phyloP scores from a whole-genome alignment of 1,140 invertebrate genomes.

The Sminthurinus signatus region DNA sequence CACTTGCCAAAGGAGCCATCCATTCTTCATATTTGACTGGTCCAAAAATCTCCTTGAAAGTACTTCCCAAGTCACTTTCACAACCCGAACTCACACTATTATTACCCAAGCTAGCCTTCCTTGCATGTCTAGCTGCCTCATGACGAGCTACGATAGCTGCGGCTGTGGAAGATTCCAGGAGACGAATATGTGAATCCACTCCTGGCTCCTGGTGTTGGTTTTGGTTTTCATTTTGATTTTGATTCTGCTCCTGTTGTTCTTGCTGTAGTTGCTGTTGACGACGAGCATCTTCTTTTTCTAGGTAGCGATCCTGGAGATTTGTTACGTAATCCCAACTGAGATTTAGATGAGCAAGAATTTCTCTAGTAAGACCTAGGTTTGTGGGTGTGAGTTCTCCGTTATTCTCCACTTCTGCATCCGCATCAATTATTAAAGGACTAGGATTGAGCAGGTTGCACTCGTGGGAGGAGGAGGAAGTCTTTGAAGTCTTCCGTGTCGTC shows the following conservation, averaged over 20 bases:
- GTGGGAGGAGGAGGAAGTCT: constrained; percentile 35
- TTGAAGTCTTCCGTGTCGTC: constrained; percentile 44
- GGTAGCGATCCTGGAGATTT: constrained; percentile 38
- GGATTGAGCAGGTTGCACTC: constrained; percentile 35
- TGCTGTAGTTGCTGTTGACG: constrained; percentile 11
- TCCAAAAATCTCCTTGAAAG: constrained; percentile 40
- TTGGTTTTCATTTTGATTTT: no score
- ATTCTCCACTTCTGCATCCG: constrained; percentile 28
- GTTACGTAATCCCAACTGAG: constrained; percentile 41
- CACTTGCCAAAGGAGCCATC: constrained; percentile 73
- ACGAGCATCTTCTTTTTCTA: constrained; percentile 28
- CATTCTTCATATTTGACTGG: constrained; percentile 53
- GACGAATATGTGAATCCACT: no score
- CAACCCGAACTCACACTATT: constrained; percentile 42
- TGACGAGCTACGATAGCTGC: no score
- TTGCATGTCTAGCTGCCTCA: constrained; percentile 11
- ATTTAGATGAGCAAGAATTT: constrained; percentile 41
- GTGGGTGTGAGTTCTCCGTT: constrained; percentile 41
- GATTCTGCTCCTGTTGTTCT: no score
- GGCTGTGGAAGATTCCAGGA: no score
- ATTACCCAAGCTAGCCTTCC: constrained; percentile 27
- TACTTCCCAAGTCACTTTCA: constrained; percentile 27
- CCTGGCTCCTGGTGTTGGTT: no score
- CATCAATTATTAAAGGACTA: constrained; percentile 36
- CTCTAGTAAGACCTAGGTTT: constrained; percentile 38